Percentiles rank a stretch among this genome's conserved stretches.
phyloP scores from a whole-genome alignment of 2,797 vertebrate species.

The Malurus splendens region DNA sequence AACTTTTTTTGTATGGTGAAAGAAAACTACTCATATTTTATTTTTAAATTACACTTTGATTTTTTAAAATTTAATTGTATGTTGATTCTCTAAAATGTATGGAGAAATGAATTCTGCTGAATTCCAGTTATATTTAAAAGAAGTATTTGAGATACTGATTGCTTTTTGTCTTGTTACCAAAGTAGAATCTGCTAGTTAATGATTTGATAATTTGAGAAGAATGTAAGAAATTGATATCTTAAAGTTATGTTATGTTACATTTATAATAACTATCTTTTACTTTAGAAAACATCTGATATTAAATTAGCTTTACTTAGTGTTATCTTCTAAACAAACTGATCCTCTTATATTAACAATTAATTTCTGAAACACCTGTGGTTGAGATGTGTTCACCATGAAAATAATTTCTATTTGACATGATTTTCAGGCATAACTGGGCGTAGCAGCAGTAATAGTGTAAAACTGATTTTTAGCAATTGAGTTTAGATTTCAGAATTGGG shows the following conservation, averaged over 20 bases:
- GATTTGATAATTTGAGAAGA: neutral
- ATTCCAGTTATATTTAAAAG: neutral
- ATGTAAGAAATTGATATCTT: neutral
- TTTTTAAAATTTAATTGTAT: neutral
- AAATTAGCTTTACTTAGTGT: neutral
- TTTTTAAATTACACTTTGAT: neutral
- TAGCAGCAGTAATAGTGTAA: neutral
- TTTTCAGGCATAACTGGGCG: neutral
- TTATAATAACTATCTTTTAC: neutral
- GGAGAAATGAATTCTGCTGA: neutral
- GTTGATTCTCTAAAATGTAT: neutral
- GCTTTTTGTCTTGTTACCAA: neutral
- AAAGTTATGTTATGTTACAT: neutral
- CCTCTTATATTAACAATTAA: neutral
- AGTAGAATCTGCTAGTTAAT: neutral
- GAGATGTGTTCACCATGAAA: neutral
- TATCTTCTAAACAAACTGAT: neutral
- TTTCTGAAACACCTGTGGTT: neutral
- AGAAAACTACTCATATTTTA: neutral
- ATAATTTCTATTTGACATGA: neutral
- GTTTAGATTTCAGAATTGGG: neutral
- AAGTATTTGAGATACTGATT: neutral
- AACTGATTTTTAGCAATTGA: neutral
- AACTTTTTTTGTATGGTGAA: neutral
- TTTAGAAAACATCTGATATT: neutral